phyloP scores from a whole-genome alignment of 2,888 invertebrate species.

The Volucella inflata region DNA sequence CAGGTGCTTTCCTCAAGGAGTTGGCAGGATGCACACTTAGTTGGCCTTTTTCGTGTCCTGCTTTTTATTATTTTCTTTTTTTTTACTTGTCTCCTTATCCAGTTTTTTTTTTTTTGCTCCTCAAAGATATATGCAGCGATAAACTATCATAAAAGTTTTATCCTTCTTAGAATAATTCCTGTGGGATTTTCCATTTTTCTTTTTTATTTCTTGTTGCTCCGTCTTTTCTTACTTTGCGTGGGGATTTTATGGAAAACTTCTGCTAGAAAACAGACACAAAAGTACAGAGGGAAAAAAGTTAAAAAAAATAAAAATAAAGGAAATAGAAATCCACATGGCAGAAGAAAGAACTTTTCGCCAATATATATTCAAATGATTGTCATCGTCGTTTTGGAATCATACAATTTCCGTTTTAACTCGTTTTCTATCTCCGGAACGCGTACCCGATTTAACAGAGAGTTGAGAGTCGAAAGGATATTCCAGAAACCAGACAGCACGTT shows the following conservation, averaged over 20 bases:
- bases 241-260: conserved; percentile 56
- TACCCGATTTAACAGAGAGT: conserved; percentile 8
- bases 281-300: not conserved
- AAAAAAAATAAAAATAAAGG: not conserved
- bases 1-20: conserved; percentile 75
- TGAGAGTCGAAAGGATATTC: conserved; percentile 41
- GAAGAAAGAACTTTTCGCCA: conserved; percentile 63
- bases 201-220: conserved; percentile 37
- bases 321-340: conserved; percentile 15
- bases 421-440: conserved; percentile 72
- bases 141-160: conserved; percentile 75
- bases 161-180: conserved; percentile 74
- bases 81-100: conserved; percentile 1
- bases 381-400: conserved; percentile 71
- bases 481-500: conserved; percentile 16
- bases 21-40: conserved; percentile 73
- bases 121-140: conserved; percentile 64
- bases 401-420: conserved; percentile 74
- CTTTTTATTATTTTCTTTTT: conserved; percentile 16
- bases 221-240: conserved; percentile 47
- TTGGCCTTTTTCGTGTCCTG: conserved; percentile 54
- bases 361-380: conserved; percentile 76
- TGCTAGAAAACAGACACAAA: conserved; percentile 2
- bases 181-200: conserved; percentile 64
- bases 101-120: conserved; percentile 40